These are phyloP conservation scores for Bolinopsis microptera DNA, from an alignment of 37 sponge, comb jelly and placozoan species.

Conservation along the genomic window DNA sequence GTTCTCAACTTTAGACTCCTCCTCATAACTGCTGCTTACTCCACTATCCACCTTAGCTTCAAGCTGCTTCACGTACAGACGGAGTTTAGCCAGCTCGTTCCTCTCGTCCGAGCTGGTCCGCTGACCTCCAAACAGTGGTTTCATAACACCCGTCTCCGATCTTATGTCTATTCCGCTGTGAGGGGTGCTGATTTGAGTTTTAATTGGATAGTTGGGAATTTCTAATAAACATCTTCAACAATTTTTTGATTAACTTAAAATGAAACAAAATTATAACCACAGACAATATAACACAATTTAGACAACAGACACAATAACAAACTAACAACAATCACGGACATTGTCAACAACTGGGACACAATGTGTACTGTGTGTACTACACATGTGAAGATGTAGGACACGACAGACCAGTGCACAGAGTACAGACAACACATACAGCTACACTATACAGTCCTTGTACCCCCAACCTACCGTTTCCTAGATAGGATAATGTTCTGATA, in stretches of 20 bases:
- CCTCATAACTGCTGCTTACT: background rate
- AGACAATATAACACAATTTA: too few relatives aligned
- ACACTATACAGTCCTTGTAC: too few relatives aligned
- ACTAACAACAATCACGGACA: too few relatives aligned
- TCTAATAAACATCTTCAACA: too few relatives aligned
- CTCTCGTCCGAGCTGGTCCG: background rate
- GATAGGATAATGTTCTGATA: background rate
- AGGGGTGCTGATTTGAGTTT: background rate
- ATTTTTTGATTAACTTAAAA: too few relatives aligned
- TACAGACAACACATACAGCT: too few relatives aligned
- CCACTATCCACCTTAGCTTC: background rate
- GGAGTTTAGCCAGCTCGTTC: background rate
- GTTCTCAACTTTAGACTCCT: background rate
- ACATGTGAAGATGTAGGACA: too few relatives aligned
- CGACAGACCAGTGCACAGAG: too few relatives aligned
- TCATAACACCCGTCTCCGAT: slow-evolving; percentile 40
- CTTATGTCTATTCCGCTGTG: slow-evolving; percentile 51
- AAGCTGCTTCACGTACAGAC: slow-evolving; percentile 52
- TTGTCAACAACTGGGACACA: too few relatives aligned
- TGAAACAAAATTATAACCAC: too few relatives aligned
- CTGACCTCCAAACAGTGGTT: background rate
- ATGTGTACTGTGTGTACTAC: too few relatives aligned
- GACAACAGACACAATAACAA: too few relatives aligned
- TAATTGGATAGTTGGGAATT: background rate
- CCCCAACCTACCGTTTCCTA: background rate